Evolutionary conservation across 2,888 invertebrate genomes (phyloP).

Genomic region (Atrina japonica): DNA sequence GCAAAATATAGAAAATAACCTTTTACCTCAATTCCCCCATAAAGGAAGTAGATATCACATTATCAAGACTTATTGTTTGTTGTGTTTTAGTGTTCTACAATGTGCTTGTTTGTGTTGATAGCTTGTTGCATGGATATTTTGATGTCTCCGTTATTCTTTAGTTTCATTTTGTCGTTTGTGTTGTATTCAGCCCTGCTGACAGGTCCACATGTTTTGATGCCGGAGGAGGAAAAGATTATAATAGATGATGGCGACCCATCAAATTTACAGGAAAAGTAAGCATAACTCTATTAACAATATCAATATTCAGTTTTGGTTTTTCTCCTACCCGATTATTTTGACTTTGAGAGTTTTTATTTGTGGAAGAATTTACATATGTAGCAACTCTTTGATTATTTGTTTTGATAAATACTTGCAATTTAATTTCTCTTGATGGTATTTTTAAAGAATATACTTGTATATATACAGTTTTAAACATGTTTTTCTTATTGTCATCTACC

Average conservation of each 20-base stretch:
- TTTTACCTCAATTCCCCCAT: too few species aligned
- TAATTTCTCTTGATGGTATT: too few species aligned
- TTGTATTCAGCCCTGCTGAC: constrained; percentile 62
- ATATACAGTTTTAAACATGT: too few species aligned
- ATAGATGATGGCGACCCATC: constrained; percentile 82
- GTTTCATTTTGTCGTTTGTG: constrained; percentile 24
- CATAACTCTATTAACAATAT: constrained; percentile 29
- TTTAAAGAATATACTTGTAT: too few species aligned
- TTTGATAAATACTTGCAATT: too few species aligned
- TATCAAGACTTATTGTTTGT: not conserved
- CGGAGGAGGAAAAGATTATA: constrained; percentile 84
- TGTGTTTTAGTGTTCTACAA: not conserved
- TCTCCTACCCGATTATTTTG: too few species aligned
- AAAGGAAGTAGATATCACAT: too few species aligned
- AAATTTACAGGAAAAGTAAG: constrained; percentile 83
- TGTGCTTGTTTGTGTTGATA: not conserved
- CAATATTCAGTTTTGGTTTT: not conserved
- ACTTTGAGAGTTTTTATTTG: too few species aligned
- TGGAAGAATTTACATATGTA: not conserved
- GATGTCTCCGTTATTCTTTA: not conserved
- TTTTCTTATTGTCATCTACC: too few species aligned
- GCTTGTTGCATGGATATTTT: constrained; percentile 6
- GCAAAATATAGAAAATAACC: too few species aligned
- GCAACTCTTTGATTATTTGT: too few species aligned
- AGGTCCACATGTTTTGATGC: constrained; percentile 82